Evolutionary conservation across 2,888 invertebrate species (phyloP).

Genomic region (Pseudoips prasinana): DNA sequence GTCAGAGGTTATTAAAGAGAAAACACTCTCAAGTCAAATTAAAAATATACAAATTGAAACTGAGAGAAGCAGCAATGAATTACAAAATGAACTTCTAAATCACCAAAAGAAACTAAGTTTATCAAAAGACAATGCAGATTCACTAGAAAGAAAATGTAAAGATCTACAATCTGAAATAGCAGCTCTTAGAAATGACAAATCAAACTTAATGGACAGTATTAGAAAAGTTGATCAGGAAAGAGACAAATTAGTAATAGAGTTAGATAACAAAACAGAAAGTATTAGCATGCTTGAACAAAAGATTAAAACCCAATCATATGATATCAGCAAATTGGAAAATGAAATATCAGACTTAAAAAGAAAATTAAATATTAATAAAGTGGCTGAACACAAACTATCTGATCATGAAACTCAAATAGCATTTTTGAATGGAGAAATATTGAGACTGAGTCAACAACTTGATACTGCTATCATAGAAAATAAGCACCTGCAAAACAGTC

Average conservation of each 20-base stretch:
- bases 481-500: conserved; percentile 87
- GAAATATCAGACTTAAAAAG: conserved; percentile 80
- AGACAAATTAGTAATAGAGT: conserved; percentile 84
- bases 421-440: conserved; percentile 82
- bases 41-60: conserved; percentile 90
- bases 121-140: conserved; percentile 80
- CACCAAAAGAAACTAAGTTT: conserved; percentile 84
- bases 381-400: conserved; percentile 73
- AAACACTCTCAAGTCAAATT: conserved; percentile 71
- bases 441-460: conserved; percentile 76
- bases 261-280: conserved; percentile 88
- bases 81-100: conserved; percentile 85
- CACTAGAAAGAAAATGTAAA: conserved; percentile 82
- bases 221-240: conserved; percentile 87
- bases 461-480: conserved; percentile 85
- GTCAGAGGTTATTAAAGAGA: conserved; percentile 72
- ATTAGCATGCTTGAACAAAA: conserved; percentile 85
- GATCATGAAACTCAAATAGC: conserved; percentile 79
- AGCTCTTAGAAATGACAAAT: conserved; percentile 84
- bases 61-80: conserved; percentile 86
- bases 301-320: conserved; percentile 81
- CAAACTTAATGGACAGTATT: conserved; percentile 83
- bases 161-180: conserved; percentile 83
- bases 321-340: conserved; percentile 77
- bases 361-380: conserved; percentile 67